Percentiles rank a stretch among this genome's conserved stretches.
phyloP scores from a whole-genome alignment of 1,140 invertebrate species.

The Pseudomyrmex pallidus region DNA sequence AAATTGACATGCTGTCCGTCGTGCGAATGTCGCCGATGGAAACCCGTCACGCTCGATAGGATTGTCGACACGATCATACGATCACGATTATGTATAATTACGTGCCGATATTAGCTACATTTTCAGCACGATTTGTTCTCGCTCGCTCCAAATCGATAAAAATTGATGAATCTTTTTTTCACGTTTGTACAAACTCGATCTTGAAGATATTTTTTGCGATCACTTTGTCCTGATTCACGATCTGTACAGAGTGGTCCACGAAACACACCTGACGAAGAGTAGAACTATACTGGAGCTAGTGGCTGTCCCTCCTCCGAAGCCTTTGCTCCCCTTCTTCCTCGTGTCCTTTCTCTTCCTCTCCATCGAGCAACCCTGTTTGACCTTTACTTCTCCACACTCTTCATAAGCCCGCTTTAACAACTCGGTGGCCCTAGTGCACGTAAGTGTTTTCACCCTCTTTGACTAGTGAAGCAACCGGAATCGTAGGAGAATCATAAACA shows the following conservation, averaged over 20 bases:
- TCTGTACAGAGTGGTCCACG: slow-evolving; percentile 1
- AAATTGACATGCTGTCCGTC: slow-evolving; percentile 69
- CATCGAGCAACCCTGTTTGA: slow-evolving; percentile 39
- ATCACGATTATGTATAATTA: slow-evolving; percentile 52
- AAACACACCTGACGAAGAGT: slow-evolving; percentile 66
- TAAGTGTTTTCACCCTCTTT: not conserved
- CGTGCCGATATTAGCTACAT: slow-evolving; percentile 51
- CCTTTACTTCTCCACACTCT: slow-evolving; percentile 26
- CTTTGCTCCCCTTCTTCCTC: slow-evolving; percentile 8
- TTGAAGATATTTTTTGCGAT: not conserved
- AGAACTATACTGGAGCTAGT: slow-evolving; percentile 61
- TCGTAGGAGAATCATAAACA: too few species aligned
- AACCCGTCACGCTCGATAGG: slow-evolving; percentile 72
- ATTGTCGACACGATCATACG: slow-evolving; percentile 73
- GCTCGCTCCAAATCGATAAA: not conserved
- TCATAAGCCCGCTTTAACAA: slow-evolving; percentile 32
- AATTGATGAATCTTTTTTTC: not conserved
- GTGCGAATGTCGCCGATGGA: slow-evolving; percentile 71
- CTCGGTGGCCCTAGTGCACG: not conserved
- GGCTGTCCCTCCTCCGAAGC: slow-evolving; percentile 41
- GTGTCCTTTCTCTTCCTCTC: slow-evolving; percentile 53
- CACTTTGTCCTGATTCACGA: not conserved
- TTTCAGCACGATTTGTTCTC: not conserved
- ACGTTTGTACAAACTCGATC: not conserved
- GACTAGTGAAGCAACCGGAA: not conserved